phyloP scores from a whole-genome alignment of 2,888 invertebrate species.

The Patella depressa region DNA sequence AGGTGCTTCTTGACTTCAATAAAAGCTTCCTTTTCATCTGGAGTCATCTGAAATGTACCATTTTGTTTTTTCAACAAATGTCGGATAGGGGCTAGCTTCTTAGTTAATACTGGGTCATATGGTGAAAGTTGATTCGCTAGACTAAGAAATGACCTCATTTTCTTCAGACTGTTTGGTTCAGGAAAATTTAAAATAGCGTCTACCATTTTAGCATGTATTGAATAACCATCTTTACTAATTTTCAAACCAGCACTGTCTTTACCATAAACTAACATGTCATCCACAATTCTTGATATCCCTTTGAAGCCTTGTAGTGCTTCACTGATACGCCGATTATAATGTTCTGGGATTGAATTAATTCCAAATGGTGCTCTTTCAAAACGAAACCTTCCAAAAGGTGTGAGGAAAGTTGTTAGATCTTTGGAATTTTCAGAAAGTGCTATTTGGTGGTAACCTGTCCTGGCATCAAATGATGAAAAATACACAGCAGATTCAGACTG shows the following conservation, averaged over 20 bases:
- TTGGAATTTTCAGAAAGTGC: neutral
- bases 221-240: neutral
- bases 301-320: neutral
- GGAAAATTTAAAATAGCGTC: neutral
- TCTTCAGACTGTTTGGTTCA: neutral
- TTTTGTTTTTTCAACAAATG: neutral
- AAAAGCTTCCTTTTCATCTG: neutral
- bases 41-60: neutral
- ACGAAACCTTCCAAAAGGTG: neutral
- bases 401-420: neutral
- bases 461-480: conserved; percentile 2
- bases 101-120: neutral
- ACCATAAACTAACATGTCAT: neutral
- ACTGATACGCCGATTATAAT: neutral
- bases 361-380: neutral
- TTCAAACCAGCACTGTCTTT: neutral
- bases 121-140: neutral
- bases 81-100: neutral
- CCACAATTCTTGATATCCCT: neutral
- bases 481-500: neutral
- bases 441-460: neutral
- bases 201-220: neutral
- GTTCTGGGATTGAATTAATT: neutral
- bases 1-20: neutral
- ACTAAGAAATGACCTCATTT: neutral